Evolutionary conservation across 2,888 invertebrate genomes (phyloP).

Genomic region (Cenopis cana): DNA sequence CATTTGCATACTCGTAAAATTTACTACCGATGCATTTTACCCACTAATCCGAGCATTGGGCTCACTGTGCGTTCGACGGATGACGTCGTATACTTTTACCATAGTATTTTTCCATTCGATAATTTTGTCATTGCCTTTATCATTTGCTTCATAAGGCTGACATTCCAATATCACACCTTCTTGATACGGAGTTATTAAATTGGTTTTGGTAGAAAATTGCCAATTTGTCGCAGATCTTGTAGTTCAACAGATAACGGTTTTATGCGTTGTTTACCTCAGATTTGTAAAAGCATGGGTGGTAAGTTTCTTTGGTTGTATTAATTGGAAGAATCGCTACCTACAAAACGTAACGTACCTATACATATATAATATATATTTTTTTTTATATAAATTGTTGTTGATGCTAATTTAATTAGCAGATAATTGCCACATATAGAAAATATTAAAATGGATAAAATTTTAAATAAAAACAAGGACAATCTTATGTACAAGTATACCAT

Average conservation of each 20-base stretch:
- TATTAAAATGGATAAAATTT: too few species aligned
- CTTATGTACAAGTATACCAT: too few species aligned
- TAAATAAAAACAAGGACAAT: too few species aligned
- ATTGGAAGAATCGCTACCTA: background rate
- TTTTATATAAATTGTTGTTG: too few species aligned
- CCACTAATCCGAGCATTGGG: slow-evolving; percentile 70
- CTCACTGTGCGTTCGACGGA: slow-evolving; percentile 56
- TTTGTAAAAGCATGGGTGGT: slow-evolving; percentile 29
- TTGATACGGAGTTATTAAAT: background rate
- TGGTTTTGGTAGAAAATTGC: slow-evolving; percentile 51
- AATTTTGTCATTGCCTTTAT: background rate
- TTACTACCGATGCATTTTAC: slow-evolving; percentile 80
- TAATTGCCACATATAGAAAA: too few species aligned
- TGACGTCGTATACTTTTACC: slow-evolving; percentile 43
- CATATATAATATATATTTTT: too few species aligned
- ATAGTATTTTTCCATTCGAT: background rate
- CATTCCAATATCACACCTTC: background rate
- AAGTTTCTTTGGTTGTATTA: slow-evolving; percentile 24
- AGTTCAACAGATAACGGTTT: slow-evolving; percentile 56
- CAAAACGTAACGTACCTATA: too few species aligned
- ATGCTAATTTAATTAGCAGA: too few species aligned
- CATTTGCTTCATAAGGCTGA: slow-evolving; percentile 27
- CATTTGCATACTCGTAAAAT: slow-evolving; percentile 84
- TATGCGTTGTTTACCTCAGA: slow-evolving; percentile 46
- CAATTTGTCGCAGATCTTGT: slow-evolving; percentile 59